Base-by-base conservation (phyloP, 2,888 invertebrate genomes). In the Chrysolina americana region DNA sequence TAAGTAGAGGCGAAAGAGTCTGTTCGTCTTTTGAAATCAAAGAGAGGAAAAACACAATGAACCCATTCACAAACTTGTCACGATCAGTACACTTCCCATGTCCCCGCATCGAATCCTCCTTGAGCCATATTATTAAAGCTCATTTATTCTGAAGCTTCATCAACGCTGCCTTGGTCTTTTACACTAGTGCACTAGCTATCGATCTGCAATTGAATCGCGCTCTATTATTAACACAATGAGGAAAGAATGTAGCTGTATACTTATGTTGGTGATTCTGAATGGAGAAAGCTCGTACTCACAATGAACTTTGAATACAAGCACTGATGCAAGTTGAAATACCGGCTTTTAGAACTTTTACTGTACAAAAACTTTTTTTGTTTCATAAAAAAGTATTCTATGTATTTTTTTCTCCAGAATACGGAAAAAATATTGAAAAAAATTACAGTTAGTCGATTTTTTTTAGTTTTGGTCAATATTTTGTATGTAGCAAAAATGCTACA, bases 121-220 rank as follows among this genome's bases (percentile, higher is more conserved):
- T 82, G 79, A 84, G 82, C 83, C 82, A 79, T 85, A 83, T 84
- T 83, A 83, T 83, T 82, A 82, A 84, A 84, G 80, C 81, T 82
- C 83, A 83, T 84, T 84, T 84, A 84, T 83, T 83, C 80, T 77
- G 79, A 80, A 80, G 82, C 83, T 83, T 83, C 83, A 83, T 84
- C 83, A 81, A 80, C 75, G 79, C 73, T 68, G 79, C 74, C 74
- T 71, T 78, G 69, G 69, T 70, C 9, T 76, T 76, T 79, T 80
- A 79, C 74, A 76, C 80, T 72, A 78, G 76, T 78, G 78, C 72
- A 77, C 80, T 76, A 76, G 76, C 80, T 76, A 82, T 81, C 78
- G 81, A 79, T 78, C 79, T 78, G 78, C 72, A 80, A 81, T 78
- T 79, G 79, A 80, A 78, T 74, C 72, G 68, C 73, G 76, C 71